Evolutionary conservation across 2,888 invertebrate genomes (phyloP).

Genomic region (Watsonalla binaria): DNA sequence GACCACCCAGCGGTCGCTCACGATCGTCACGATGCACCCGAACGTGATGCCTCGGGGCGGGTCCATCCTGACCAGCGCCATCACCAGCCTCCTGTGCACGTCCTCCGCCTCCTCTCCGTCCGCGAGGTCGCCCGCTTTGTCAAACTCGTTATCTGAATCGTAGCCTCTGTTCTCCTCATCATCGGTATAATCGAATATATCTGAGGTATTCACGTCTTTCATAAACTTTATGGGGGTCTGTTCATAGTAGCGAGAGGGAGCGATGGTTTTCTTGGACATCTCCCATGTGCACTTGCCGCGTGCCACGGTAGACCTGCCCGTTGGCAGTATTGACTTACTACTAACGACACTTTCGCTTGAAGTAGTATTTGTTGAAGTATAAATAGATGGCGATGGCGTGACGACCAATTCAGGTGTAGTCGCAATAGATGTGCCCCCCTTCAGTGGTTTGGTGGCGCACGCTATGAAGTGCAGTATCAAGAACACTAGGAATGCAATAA

Average conservation of each 20-base stretch:
- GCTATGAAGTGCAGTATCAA: slow-evolving; percentile 48
- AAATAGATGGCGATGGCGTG: too few relatives aligned
- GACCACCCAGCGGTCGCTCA: slow-evolving; percentile 46
- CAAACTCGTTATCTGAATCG: not conserved
- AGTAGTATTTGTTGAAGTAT: too few relatives aligned
- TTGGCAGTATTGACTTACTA: not conserved
- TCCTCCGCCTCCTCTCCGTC: slow-evolving; percentile 20
- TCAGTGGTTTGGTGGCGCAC: slow-evolving; percentile 22
- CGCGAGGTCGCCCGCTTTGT: not conserved
- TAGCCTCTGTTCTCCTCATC: not conserved
- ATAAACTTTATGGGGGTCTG: not conserved
- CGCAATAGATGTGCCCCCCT: not conserved
- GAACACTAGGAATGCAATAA: slow-evolving; percentile 45
- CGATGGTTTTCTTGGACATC: slow-evolving; percentile 43
- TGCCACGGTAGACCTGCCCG: slow-evolving; percentile 14
- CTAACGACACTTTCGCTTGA: too few relatives aligned
- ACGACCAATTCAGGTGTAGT: not conserved
- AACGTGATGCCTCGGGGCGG: slow-evolving; percentile 43
- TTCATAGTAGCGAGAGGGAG: slow-evolving; percentile 38
- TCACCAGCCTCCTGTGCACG: slow-evolving; percentile 23
- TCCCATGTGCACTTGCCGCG: slow-evolving; percentile 51
- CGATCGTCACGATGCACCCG: slow-evolving; percentile 55
- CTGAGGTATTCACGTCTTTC: not conserved
- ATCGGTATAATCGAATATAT: not conserved
- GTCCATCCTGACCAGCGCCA: slow-evolving; percentile 50